Evolutionary conservation across 1,140 invertebrate genomes (phyloP), one percentile per base, ranked within the genome.

Genomic region (Tachypleus tridentatus): DNA sequence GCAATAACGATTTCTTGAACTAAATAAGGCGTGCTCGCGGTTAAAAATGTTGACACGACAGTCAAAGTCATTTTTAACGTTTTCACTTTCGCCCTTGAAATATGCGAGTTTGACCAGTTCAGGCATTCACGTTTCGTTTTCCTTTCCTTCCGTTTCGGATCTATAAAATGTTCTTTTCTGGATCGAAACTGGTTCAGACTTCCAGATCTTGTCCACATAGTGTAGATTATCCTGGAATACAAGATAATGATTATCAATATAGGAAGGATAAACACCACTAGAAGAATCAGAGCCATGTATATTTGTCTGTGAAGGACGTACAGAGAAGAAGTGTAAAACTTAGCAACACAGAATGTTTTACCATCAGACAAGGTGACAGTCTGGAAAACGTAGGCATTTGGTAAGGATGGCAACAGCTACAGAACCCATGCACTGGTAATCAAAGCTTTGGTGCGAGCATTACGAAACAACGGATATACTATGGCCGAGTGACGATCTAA

Each of bases 401-500:
- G 67, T 0, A 66, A 4, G 4, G 67, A 69, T 48, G 64, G 67
- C 3, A 66, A 3, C 7, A 66, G 50, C 0, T 64, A 66, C 3
- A 29, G 4, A 0, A 69, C 4, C 67, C 67, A 66, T 9, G 67
- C 64, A 10, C n/a, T 49, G 4, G 60, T 1, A 3, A 64, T 4
- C 4, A 57, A 59, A 7, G 53, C 52, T 5, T 9, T 51, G 5
- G 62, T 64, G 4, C 50, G 10, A 9, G 62, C 57, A 29, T 54
- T 49, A n/a, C 54, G 49, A 5, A 47, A 48, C 6, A 69, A n/a
- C 49, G 67, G 67, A 7, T 62, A 61, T 0, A 68, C 61, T 4
- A 68, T 60, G 4, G 67, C 67, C 3, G 48, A 76, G 64, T 77
- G 76, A 7, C 77, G 64, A 66, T 80, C 78, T 47, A 79, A 69